A percentile compares a stretch with the other conserved stretches of the same genome.
Conservation (phyloP, 2,797 vertebrate genomes). For the Liparis tanakae region DNA sequence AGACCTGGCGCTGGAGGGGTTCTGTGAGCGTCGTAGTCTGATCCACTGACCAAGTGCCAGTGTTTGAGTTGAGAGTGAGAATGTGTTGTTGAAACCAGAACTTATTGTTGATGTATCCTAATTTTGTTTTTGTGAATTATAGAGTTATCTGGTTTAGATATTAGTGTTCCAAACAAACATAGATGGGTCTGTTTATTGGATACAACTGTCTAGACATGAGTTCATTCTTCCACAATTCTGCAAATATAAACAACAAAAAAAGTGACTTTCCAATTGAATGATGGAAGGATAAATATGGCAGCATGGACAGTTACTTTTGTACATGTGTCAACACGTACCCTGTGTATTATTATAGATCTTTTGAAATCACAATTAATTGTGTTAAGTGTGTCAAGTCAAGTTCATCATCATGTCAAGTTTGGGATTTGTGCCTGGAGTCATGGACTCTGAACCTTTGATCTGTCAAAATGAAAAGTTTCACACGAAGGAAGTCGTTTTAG, state of each 20-base stretch:
- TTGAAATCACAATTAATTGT: neutral
- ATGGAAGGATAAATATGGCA: conserved; percentile 27
- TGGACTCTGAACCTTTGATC: neutral
- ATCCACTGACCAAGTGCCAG: too few species aligned
- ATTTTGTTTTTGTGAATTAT: conserved; percentile 32
- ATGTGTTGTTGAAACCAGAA: conserved; percentile 20
- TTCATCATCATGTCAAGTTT: neutral
- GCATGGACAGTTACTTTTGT: neutral
- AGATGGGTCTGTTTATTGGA: conserved; percentile 30
- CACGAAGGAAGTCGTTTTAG: neutral
- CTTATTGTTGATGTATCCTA: conserved; percentile 42
- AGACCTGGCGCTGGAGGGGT: neutral
- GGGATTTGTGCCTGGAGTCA: neutral
- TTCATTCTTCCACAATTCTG: conserved; percentile 30
- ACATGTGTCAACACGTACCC: neutral
- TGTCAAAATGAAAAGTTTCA: neutral
- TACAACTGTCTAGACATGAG: conserved; percentile 21
- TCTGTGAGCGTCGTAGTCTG: neutral
- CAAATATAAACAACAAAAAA: conserved; percentile 27
- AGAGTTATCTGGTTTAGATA: conserved; percentile 39
- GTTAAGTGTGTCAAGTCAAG: neutral
- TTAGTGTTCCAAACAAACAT: conserved; percentile 32
- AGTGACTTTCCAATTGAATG: conserved; percentile 32
- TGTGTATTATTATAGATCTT: neutral
- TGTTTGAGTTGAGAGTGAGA: too few species aligned